A percentile compares a stretch with the other conserved stretches of the same genome.
Evolutionary conservation across 2,113 vertebrate genomes (phyloP).

Genomic region (Acrocephalus arundinaceus): DNA sequence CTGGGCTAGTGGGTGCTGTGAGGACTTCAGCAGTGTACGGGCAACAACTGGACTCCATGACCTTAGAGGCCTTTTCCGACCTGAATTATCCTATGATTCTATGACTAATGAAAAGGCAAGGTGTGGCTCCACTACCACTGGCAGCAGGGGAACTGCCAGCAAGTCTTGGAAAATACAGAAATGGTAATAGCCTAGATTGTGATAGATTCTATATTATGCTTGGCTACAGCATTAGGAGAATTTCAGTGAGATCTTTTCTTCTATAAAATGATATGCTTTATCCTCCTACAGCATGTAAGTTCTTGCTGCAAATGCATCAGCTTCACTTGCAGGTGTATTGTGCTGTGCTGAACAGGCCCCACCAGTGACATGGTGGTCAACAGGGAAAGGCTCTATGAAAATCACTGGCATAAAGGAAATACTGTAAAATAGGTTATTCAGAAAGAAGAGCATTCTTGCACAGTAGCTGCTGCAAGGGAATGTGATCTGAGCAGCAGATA

Average conservation of each 20-base stretch:
- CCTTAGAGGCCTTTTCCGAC: neutral
- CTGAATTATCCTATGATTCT: neutral
- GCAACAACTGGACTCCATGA: neutral
- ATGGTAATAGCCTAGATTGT: neutral
- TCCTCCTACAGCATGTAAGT: neutral
- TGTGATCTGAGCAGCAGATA: neutral
- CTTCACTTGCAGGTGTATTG: neutral
- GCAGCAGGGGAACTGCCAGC: neutral
- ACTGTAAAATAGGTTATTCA: neutral
- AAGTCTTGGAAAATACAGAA: neutral
- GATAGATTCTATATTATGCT: neutral
- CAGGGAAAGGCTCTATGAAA: neutral
- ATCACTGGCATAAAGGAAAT: neutral
- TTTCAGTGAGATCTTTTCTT: neutral
- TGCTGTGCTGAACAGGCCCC: neutral
- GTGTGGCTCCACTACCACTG: fast-evolving
- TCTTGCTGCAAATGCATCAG: neutral
- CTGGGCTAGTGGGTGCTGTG: neutral
- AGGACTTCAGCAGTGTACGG: neutral
- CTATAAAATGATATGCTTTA: neutral
- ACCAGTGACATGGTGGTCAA: neutral
- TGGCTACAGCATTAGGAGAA: neutral
- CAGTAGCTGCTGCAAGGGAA: neutral
- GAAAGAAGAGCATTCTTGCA: neutral
- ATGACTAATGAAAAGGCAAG: neutral